Evolutionary conservation across 2,113 vertebrate species (phyloP).

Genomic region (Solenodon paradoxus): DNA sequence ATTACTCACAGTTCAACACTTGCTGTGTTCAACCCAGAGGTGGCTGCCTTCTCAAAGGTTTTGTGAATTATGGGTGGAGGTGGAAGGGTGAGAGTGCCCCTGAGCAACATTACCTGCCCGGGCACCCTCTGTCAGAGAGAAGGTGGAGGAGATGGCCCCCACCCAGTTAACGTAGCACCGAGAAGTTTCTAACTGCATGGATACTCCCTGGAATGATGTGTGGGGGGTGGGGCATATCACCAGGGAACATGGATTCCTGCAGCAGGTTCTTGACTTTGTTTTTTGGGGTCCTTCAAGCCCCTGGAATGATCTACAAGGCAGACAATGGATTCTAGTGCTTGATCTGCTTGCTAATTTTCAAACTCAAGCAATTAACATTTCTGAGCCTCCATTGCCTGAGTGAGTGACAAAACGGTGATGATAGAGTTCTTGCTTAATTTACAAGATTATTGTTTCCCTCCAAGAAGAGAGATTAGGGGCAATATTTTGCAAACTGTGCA

Average conservation of each 20-base stretch:
- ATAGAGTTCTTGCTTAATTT: background rate
- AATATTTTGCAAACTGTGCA: background rate
- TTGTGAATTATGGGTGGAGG: constrained; percentile 59
- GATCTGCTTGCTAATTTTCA: background rate
- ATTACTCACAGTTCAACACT: constrained; percentile 70
- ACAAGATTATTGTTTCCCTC: background rate
- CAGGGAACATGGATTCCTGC: background rate
- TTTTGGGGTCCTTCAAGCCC: background rate
- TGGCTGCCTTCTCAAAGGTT: constrained; percentile 60
- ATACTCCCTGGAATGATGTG: background rate
- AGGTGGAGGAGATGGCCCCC: background rate
- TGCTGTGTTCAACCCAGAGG: constrained; percentile 67
- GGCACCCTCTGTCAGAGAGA: background rate
- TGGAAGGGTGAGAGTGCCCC: constrained; percentile 31
- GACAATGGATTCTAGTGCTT: background rate
- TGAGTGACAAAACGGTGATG: background rate
- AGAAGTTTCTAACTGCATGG: background rate
- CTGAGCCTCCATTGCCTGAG: background rate
- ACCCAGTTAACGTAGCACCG: background rate
- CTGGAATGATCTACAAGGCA: background rate
- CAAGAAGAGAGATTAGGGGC: background rate
- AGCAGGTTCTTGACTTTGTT: background rate
- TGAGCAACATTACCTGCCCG: constrained; percentile 34
- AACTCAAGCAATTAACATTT: background rate
- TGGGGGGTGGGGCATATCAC: background rate